phyloP scores from a whole-genome alignment of 2,888 invertebrate genomes.

The Drosophila mulleri region DNA sequence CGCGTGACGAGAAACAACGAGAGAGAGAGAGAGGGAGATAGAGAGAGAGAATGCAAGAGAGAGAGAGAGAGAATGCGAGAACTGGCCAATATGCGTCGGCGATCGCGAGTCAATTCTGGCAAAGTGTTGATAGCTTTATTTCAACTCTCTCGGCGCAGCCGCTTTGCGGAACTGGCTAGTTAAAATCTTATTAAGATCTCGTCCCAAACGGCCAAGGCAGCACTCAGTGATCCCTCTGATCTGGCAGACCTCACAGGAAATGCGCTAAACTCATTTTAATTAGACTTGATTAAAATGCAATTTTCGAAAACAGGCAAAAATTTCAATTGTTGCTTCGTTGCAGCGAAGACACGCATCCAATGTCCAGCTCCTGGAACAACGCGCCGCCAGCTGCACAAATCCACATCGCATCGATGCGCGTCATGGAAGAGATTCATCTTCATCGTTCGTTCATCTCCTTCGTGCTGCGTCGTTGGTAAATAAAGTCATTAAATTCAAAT shows the following conservation, averaged over 20 bases:
- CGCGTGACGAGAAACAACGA: slow-evolving; percentile 50
- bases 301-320: slow-evolving; percentile 53
- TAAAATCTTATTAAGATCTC: slow-evolving; percentile 52
- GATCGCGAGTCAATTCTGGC: slow-evolving; percentile 37
- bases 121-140: slow-evolving; percentile 76
- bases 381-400: slow-evolving; percentile 20
- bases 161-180: slow-evolving; percentile 64
- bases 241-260: slow-evolving; percentile 63
- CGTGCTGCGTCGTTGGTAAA: slow-evolving; percentile 36
- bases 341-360: slow-evolving; percentile 34
- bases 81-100: slow-evolving; percentile 24
- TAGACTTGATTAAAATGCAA: slow-evolving; percentile 81
- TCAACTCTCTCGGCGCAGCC: too few species aligned
- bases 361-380: slow-evolving; percentile 12
- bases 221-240: background rate
- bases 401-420: background rate
- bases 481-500: slow-evolving; percentile 80
- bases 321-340: slow-evolving; percentile 46
- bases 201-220: background rate
- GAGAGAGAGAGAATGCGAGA: background rate
- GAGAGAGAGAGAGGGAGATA: background rate
- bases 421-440: background rate
- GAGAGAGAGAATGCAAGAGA: background rate
- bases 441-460: background rate
- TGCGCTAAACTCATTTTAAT: slow-evolving; percentile 77